Base-by-base conservation (phyloP, 2,797 vertebrate genomes). In the Oreortyx pictus region DNA sequence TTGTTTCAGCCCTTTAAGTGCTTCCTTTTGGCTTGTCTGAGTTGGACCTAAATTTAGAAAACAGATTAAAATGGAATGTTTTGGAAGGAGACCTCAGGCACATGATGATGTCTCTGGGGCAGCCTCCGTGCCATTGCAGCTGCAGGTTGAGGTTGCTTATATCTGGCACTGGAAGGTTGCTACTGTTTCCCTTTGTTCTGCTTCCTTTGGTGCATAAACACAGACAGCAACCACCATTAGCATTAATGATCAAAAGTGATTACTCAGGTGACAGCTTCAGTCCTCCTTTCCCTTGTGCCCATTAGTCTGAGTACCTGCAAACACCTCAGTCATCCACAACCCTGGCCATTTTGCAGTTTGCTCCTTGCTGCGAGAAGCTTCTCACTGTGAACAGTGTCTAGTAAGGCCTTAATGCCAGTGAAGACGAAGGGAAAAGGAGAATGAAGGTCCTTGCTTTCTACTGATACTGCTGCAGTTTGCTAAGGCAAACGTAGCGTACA, bases 1-100 rank as follows among this genome's bases (percentile, higher is more conserved):
- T 88, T 59, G 33, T 76, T 88, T 72, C n/a, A 72, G 75, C 27
- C 39, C 23, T 6, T 81, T 17, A 49, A 72, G 57, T 14, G 25
- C 59, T 14, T 6, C 61, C 46, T 81, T 46, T 46, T 59, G 56
- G 25, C 50, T 83, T 20, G 35, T 70, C 39, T 88, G 86, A 88
- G 50, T 14, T 22, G 15, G 56, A 41, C 86, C 86, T 92, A 91
- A 76, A 84, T 92, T 92, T 91, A 79, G 90, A 31, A 56, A 44
- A 12, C 12, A 2, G 20, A 24, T 35, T 54, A 72, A 72, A 50
- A 2, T 37, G 14, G 50, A 17, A 11, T n/a, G 2, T 54, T 80
- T 75, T 5, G 54, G 90, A 17, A 35, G 77, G 80, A 83, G 41
- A 59, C 79, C 0, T 2, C 68, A 29, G 79, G 79, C 68, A 6